These are phyloP conservation scores for Cardinalis cardinalis DNA, from an alignment of 2,113 vertebrate genomes.

Conservation along the genomic window DNA sequence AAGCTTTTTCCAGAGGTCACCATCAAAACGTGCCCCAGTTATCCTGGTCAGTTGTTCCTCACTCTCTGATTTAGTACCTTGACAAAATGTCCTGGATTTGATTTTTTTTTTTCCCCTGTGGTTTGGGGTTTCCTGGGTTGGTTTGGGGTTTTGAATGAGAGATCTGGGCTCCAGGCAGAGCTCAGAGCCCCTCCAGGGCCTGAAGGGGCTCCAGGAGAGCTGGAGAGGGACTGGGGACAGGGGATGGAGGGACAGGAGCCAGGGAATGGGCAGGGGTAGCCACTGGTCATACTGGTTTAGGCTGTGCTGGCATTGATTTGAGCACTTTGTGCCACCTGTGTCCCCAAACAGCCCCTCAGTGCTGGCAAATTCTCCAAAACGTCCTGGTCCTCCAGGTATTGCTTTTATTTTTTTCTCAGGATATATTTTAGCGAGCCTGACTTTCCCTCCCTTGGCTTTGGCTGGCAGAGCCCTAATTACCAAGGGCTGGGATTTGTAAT, in stretches of 20 bases:
- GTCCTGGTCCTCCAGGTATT: not conserved
- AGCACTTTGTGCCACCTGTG: not conserved
- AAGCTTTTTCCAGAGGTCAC: not conserved
- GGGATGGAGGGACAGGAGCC: not conserved
- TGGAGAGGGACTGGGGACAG: not conserved
- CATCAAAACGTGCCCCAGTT: not conserved
- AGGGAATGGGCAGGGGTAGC: not conserved
- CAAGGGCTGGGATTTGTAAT: slow-evolving; percentile 42
- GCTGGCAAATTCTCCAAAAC: not conserved
- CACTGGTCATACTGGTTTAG: not conserved
- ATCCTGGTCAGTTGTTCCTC: not conserved
- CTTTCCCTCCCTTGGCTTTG: not conserved
- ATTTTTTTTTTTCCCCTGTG: not conserved
- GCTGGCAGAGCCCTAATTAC: not conserved
- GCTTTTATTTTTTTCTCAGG: not conserved
- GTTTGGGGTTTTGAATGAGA: not conserved
- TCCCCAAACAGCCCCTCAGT: not conserved
- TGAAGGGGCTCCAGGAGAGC: not conserved
- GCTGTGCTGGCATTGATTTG: not conserved
- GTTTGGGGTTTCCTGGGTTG: not conserved
- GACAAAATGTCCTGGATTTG: not conserved
- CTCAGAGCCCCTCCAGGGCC: not conserved
- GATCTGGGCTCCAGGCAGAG: not conserved
- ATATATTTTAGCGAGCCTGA: not conserved
- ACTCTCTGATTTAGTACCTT: not conserved